Percentiles rank a stretch among this genome's conserved stretches.
phyloP scores from a whole-genome alignment of 2,888 invertebrate species.

The Orthosia cruda region DNA sequence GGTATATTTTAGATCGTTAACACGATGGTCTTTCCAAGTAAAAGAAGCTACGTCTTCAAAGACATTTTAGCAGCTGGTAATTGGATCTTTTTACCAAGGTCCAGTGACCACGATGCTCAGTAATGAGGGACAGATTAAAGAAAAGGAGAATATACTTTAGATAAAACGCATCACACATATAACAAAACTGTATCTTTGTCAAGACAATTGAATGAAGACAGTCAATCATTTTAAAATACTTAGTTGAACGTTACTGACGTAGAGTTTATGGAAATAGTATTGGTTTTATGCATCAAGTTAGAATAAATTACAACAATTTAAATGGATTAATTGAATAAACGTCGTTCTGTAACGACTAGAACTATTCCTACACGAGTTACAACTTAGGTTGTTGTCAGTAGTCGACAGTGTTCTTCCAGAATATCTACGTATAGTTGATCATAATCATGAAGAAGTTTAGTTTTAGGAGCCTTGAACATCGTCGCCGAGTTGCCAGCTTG shows the following conservation, averaged over 20 bases:
- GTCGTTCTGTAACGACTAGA: not conserved
- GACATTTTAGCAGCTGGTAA: too few relatives aligned
- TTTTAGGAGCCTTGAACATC: too few relatives aligned
- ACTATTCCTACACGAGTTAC: not conserved
- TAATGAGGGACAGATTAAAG: too few relatives aligned
- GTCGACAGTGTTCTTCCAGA: not conserved
- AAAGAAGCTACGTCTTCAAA: too few relatives aligned
- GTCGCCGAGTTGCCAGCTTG: too few relatives aligned
- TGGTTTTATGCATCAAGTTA: not conserved
- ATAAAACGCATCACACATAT: too few relatives aligned
- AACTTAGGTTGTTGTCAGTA: not conserved
- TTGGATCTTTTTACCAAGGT: too few relatives aligned
- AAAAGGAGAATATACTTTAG: too few relatives aligned
- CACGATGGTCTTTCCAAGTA: too few relatives aligned
- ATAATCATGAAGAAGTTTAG: not conserved
- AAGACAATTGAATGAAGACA: not conserved
- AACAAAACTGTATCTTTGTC: not conserved
- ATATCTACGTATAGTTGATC: not conserved
- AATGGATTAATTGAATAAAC: slow-evolving; percentile 5
- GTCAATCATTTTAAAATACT: not conserved
- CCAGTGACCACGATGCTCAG: too few relatives aligned
- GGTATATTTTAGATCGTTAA: too few relatives aligned
- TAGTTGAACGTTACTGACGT: not conserved
- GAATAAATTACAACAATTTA: slow-evolving; percentile 18
- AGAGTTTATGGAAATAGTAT: slow-evolving; percentile 14